Conservation (phyloP, 2,888 invertebrate genomes). For the Eristalis arbustorum region DNA sequence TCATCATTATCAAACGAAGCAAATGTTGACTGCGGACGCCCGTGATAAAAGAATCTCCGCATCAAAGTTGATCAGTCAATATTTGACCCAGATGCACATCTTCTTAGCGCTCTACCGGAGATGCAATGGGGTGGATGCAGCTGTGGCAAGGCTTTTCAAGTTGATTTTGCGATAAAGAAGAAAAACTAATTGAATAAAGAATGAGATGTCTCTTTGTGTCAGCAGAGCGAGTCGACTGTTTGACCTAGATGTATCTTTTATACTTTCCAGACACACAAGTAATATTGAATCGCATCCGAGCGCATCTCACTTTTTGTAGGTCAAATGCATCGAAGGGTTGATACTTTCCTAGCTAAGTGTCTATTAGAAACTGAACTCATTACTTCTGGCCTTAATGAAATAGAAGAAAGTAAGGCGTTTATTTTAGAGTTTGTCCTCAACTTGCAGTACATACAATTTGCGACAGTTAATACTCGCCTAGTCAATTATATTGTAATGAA, state of each 20-base stretch:
- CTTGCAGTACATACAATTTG: no score
- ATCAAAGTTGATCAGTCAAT: slow-evolving; percentile 71
- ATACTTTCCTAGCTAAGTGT: no score
- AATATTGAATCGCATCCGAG: not conserved
- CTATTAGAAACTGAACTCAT: no score
- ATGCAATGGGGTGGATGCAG: slow-evolving; percentile 5
- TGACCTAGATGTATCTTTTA: slow-evolving; percentile 53
- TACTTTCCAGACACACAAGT: slow-evolving; percentile 16
- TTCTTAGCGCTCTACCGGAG: slow-evolving; percentile 1
- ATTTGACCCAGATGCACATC: slow-evolving; percentile 62
- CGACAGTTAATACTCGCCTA: no score
- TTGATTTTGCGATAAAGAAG: not conserved
- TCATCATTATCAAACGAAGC: slow-evolving; percentile 54
- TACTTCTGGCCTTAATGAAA: no score
- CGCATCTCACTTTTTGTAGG: not conserved
- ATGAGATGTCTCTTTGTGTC: slow-evolving; percentile 31
- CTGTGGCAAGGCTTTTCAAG: not conserved
- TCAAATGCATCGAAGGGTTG: not conserved
- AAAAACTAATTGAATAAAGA: slow-evolving; percentile 56
- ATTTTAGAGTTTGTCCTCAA: no score
- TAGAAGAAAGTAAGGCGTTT: no score
- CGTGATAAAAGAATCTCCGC: slow-evolving; percentile 58
- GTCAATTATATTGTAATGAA: no score
- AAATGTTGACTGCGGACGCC: slow-evolving; percentile 51
- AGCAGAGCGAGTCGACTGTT: not conserved